phyloP scores from a whole-genome alignment of 2,797 vertebrate genomes.

The Botia almorhae region DNA sequence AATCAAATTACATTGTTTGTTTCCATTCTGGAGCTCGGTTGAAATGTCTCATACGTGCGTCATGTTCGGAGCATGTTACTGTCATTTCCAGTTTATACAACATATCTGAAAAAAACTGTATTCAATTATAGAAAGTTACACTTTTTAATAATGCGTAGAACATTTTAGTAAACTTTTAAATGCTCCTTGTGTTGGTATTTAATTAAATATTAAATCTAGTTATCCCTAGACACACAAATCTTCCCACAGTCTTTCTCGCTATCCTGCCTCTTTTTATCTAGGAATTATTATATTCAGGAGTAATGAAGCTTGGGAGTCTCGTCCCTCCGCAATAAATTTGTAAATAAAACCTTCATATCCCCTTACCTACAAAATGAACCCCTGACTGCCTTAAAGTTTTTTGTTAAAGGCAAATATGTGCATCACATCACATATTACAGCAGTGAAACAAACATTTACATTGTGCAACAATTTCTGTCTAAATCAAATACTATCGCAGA shows the following conservation, averaged over 20 bases:
- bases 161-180: not conserved
- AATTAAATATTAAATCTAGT: conserved; percentile 3
- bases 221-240: conserved; percentile 18
- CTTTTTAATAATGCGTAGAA: no score
- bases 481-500: not conserved
- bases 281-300: no score
- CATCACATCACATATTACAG: not conserved
- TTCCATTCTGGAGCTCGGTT: not conserved
- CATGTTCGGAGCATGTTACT: no score
- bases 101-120: no score
- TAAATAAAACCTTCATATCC: conserved; percentile 10
- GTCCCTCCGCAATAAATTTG: not conserved
- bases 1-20: not conserved
- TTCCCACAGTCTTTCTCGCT: not conserved
- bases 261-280: no score
- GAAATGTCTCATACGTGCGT: not conserved
- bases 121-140: no score
- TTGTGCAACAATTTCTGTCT: not conserved
- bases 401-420: not conserved
- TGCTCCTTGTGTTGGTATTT: conserved; percentile 1
- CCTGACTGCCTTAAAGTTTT: not conserved
- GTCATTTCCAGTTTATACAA: no score
- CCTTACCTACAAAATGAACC: not conserved
- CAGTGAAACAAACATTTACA: not conserved
- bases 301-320: conserved; percentile 19